Evolutionary conservation across 2,888 invertebrate genomes (phyloP).

Genomic region (Apodemia mormo): DNA sequence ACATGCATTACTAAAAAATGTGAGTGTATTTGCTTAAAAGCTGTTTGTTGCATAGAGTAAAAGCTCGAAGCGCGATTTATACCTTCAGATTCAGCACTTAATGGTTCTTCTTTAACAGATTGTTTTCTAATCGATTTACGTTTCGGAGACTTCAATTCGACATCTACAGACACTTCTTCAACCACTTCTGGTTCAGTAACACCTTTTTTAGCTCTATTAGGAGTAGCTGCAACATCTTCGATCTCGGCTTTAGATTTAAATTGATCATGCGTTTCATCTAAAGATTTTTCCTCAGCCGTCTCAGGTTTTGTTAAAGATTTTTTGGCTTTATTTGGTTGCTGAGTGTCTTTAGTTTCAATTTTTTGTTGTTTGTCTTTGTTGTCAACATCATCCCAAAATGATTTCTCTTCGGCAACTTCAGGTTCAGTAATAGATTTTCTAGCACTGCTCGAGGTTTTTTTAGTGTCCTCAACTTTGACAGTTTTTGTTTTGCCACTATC

Average conservation of each 20-base stretch:
- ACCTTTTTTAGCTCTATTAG: conserved; percentile 55
- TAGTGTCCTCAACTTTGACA: conserved; percentile 48
- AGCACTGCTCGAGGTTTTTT: conserved; percentile 47
- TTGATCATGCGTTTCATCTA: conserved; percentile 69
- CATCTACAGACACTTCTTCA: conserved; percentile 61
- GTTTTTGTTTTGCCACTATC: conserved; percentile 47
- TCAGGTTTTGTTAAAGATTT: conserved; percentile 61
- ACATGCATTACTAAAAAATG: conserved; percentile 68
- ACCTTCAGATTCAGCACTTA: conserved; percentile 79
- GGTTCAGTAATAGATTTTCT: conserved; percentile 56
- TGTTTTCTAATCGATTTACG: conserved; percentile 73
- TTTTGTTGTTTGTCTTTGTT: conserved; percentile 58
- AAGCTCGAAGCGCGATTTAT: conserved; percentile 67
- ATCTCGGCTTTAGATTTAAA: conserved; percentile 50
- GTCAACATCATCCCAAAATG: conserved; percentile 68
- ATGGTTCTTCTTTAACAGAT: conserved; percentile 63
- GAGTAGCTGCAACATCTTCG: conserved; percentile 55
- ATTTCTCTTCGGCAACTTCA: conserved; percentile 58
- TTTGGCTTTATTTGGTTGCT: conserved; percentile 54
- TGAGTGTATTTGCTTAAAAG: conserved; percentile 61
- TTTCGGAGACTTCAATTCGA: conserved; percentile 61
- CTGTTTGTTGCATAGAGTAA: conserved; percentile 64
- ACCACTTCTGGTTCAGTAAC: conserved; percentile 61
- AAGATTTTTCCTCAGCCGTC: conserved; percentile 58
- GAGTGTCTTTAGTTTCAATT: conserved; percentile 53